Base-by-base conservation (phyloP, 2,113 vertebrate genomes). In the Melanerpes formicivorus region DNA sequence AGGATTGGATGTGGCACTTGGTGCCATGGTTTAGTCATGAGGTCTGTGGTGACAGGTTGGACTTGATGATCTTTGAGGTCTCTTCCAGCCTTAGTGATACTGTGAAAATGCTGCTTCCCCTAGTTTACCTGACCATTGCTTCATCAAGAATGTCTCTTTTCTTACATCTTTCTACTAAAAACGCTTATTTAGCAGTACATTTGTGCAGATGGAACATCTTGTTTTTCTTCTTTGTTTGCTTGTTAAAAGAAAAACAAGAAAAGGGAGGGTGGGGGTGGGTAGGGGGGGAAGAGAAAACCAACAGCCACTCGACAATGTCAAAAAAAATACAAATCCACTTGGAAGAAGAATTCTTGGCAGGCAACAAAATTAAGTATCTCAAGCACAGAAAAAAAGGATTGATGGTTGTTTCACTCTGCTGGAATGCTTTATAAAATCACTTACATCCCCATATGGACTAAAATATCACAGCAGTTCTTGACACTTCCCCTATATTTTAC, bases 371-470 rank as follows among this genome's bases (percentile, higher is more conserved):
- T 16, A 66, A 75, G 52, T 54, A 76, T 71, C 59, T 90, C 76
- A 91, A 3, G 14, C 60, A 87, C 82, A 71, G 71, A 93, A 62
- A 91, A 56, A 56, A 82, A 94, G 88, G 44, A 80, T 19, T 80
- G 42, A 6, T 80, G 40, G 89, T 78, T 94, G 55, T 54, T 91
- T 87, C 82, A 93, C 56, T 70, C 82, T 73, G 40, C 66, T 94
- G 94, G 93, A 95, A 95, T 88, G 85, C 59, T 82, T 91, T 87
- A 93, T 34, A 75, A 94, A 94, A 87, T 90, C 65, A 84, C n/a
- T 92, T 66, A 79, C 64, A 87, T 90, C 64, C 80, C 62, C 83
- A 79, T 72, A 87, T 14, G 19, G 64, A 92, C 87, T 79, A 88
- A 92, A 93, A 93, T 64, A 59, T 83, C 83, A 80, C 52, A 79